Base-by-base conservation (phyloP, 2,888 invertebrate genomes). In the Aricia artaxerxes region DNA sequence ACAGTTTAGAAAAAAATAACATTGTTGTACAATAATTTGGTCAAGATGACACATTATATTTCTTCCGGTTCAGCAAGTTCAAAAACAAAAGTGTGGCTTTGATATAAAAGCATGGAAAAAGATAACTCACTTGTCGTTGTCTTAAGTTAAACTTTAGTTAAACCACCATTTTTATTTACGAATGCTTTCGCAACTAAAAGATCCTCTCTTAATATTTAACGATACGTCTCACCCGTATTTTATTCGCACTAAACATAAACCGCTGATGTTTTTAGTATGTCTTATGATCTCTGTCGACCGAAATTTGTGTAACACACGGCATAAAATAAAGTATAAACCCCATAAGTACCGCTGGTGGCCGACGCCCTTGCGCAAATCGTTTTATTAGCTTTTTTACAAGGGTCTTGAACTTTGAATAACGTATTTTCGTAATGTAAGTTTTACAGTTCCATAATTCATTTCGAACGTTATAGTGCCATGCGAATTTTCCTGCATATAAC, bases 271-370 rank as follows among this genome's bases (percentile, higher is more conserved):
- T 69, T 69, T 69, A 69, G 69, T 69, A 38, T 69, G 35, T 35
- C 38, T 69, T 69, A 69, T 69, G 69, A 69, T 69, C 13, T 69
- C 69, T 69, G 69, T 69, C 69, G 69, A 69, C 69, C 69, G 24
- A 69, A 69, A 69, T 69, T 38, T 69, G 38, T 69, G 69, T 69
- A 69, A 69, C 69, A 6, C 13, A 38, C 4, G 69, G 35, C 69
- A 69, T 69, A 69, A 69, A 69, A 69, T 69, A 69, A 69, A 69
- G 5, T 69, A 69, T 69, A 69, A 69, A 69, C 69, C 69, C 69
- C 69, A 31, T 69, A 69, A 69, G 38, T 69, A 38, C 69, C 69
- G 69, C 69, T 13, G 38, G 35, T 69, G 69, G 69, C 35, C 9
- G 11, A 64, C 31, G 35, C 35, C 69, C 13, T 69, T 69, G 69